These are phyloP conservation scores for Loxodonta africana DNA, from an alignment of 2,113 vertebrate species.

Conservation along the genomic window DNA sequence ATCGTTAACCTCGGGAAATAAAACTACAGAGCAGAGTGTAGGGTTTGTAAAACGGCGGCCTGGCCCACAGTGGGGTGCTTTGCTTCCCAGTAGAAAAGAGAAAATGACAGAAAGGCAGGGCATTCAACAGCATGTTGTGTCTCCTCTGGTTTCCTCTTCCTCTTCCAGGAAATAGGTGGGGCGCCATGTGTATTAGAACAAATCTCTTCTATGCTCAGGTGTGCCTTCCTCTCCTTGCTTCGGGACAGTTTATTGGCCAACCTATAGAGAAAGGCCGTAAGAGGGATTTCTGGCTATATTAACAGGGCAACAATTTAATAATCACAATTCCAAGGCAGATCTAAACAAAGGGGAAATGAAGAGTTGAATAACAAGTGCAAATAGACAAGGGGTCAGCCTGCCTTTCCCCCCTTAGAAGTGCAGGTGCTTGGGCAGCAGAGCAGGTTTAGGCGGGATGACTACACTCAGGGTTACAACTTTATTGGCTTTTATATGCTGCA, in stretches of 20 bases:
- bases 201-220: background rate
- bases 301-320: conserved; percentile 61
- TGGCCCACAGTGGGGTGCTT: background rate
- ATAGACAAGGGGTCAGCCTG: conserved; percentile 28
- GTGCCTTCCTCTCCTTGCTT: background rate
- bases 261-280: conserved; percentile 13
- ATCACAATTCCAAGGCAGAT: conserved; percentile 56
- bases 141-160: background rate
- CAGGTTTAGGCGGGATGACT: rapidly evolving
- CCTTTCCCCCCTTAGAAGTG: conserved; percentile 25
- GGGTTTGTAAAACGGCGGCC: background rate
- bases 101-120: background rate
- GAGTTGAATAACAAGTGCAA: conserved; percentile 13
- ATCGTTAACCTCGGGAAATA: conserved; percentile 74
- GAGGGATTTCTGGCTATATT: conserved; percentile 60
- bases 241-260: background rate
- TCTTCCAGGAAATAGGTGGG: background rate
- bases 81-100: background rate
- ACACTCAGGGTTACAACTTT: background rate
- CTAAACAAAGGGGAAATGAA: conserved; percentile 27
- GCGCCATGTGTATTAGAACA: background rate
- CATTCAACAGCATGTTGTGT: background rate
- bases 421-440: background rate
- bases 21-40: background rate
- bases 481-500: background rate